A percentile compares a stretch with the other conserved stretches of the same genome.
phyloP scores from a whole-genome alignment of 64 coral and sea anemone species.

The Porites lutea region DNA sequence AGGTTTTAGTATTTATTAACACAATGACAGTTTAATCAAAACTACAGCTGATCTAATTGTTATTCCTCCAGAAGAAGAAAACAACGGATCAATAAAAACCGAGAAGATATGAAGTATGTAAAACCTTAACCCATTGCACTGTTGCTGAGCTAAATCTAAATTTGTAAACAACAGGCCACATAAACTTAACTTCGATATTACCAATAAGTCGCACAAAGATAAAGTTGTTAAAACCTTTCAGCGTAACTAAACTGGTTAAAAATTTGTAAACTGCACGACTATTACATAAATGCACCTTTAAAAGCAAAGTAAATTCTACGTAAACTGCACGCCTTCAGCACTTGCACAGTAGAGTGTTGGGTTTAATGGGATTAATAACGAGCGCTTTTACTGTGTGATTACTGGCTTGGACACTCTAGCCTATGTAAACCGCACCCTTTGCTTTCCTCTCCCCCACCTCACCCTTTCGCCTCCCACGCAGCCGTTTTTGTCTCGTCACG shows the following conservation, averaged over 20 bases:
- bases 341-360: constrained; percentile 8
- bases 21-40: not conserved
- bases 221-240: too few relatives aligned
- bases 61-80: constrained; percentile 72
- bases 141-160: not conserved
- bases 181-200: not conserved
- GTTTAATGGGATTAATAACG: not conserved
- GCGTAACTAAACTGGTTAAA: not conserved
- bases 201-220: too few relatives aligned
- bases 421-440: too few relatives aligned
- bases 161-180: not conserved
- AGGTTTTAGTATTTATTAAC: too few relatives aligned
- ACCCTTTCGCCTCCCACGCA: too few relatives aligned
- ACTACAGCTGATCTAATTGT: constrained; percentile 13
- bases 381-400: constrained; percentile 26
- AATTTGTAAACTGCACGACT: not conserved
- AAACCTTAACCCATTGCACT: constrained; percentile 4
- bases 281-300: not conserved
- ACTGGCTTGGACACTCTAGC: not conserved
- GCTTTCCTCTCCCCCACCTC: too few relatives aligned
- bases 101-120: constrained; percentile 86
- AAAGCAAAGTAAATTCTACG: not conserved
- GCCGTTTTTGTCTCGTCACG: too few relatives aligned
- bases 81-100: constrained; percentile 67
- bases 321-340: not conserved